These are phyloP conservation scores for Tuberolachnus salignus DNA, from an alignment of 2,888 invertebrate genomes.

Conservation along the genomic window DNA sequence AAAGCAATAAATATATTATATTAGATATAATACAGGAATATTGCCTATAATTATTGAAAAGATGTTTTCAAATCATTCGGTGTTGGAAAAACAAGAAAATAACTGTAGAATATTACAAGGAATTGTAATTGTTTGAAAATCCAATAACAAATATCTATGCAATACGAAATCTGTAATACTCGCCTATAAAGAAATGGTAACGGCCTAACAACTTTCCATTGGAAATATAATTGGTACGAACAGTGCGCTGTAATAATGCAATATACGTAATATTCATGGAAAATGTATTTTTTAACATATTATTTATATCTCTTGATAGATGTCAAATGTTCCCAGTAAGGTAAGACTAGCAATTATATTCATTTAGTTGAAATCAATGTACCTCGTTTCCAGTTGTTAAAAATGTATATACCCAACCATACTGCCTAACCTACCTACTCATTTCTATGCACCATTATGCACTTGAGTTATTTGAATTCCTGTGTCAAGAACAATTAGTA, in stretches of 20 bases:
- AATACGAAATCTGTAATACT: slow-evolving; percentile 7
- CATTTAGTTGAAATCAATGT: slow-evolving; percentile 13
- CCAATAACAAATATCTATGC: not conserved
- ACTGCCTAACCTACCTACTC: not conserved
- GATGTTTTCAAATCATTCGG: not conserved
- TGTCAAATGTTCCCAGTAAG: slow-evolving; percentile 28
- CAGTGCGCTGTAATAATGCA: too few relatives aligned
- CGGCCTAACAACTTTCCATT: slow-evolving; percentile 28
- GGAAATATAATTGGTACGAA: slow-evolving; percentile 5
- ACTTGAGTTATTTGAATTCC: slow-evolving; percentile 27
- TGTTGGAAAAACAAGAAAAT: not conserved
- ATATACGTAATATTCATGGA: not conserved
- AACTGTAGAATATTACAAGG: too few relatives aligned
- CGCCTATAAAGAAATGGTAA: slow-evolving; percentile 12
- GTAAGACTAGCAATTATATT: slow-evolving; percentile 22
- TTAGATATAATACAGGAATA: too few relatives aligned
- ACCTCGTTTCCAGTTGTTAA: not conserved
- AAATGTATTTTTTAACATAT: not conserved
- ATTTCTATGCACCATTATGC: too few relatives aligned
- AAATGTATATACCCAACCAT: not conserved
- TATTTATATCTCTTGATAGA: not conserved
- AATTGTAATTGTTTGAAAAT: not conserved
- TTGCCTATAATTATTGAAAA: not conserved
- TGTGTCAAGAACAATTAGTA: slow-evolving; percentile 35
- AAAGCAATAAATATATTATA: too few relatives aligned